A percentile compares a stretch with the other conserved stretches of the same genome.
Evolutionary conservation across 1,140 invertebrate species (phyloP).

Genomic region (Mya arenaria): DNA sequence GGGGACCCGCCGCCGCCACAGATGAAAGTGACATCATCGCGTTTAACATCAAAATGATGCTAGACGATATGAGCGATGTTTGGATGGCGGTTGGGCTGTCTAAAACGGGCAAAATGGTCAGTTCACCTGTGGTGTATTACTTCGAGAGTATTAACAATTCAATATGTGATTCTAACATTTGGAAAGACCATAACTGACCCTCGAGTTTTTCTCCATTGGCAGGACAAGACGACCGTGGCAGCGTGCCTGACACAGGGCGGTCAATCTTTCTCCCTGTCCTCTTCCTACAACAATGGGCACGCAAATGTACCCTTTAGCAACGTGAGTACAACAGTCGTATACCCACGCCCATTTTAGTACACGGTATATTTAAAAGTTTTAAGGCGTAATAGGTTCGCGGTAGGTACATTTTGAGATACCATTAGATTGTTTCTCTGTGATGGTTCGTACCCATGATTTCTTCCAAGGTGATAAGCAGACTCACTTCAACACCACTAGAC

Average conservation of each 20-base stretch:
- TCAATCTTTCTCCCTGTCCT: not conserved
- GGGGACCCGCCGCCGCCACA: not conserved
- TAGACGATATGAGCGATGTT: not conserved
- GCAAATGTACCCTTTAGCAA: not conserved
- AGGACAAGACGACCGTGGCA: constrained; percentile 37
- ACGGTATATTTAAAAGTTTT: no score
- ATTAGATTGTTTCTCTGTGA: no score
- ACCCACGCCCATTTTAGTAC: no score
- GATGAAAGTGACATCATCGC: not conserved
- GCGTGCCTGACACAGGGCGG: constrained; percentile 3
- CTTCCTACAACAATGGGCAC: constrained; percentile 35
- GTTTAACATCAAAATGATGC: constrained; percentile 29
- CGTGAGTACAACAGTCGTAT: not conserved
- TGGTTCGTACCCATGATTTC: no score
- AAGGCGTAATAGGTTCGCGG: no score
- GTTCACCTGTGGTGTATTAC: not conserved
- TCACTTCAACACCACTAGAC: no score
- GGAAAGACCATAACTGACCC: no score
- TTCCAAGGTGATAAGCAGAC: no score
- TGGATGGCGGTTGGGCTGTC: constrained; percentile 37
- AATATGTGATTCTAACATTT: no score
- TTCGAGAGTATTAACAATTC: no score
- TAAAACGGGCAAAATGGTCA: constrained; percentile 33
- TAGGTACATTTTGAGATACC: no score
- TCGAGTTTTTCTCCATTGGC: no score